A percentile compares a stretch with the other conserved stretches of the same genome.
These are phyloP conservation scores for Luperina nickerlii DNA, from an alignment of 2,888 invertebrate genomes.

Conservation along the genomic window DNA sequence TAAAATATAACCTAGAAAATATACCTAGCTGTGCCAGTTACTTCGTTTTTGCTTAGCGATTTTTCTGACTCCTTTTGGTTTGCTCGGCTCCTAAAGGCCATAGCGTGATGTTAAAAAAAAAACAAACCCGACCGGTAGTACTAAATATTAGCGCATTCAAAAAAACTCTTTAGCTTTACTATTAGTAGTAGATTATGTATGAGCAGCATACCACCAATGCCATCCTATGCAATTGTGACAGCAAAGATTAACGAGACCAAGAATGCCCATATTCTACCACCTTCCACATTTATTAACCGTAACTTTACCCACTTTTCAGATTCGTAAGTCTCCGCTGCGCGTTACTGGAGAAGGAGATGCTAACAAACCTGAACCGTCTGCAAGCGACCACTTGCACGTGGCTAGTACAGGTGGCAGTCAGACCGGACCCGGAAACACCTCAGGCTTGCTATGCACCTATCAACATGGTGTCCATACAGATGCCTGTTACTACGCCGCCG, in stretches of 20 bases:
- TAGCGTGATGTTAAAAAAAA: neutral
- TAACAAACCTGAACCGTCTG: constrained; percentile 93
- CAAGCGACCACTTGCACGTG: constrained; percentile 95
- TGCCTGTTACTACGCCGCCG: constrained; percentile 92
- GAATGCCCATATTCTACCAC: neutral
- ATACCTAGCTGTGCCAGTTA: too few species aligned
- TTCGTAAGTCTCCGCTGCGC: constrained; percentile 94
- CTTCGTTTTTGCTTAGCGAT: neutral
- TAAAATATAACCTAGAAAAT: too few species aligned
- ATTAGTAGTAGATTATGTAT: neutral
- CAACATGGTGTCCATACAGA: constrained; percentile 87
- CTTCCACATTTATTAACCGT: neutral
- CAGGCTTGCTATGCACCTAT: constrained; percentile 91
- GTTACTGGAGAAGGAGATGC: constrained; percentile 93
- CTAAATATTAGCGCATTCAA: neutral
- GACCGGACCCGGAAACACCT: constrained; percentile 79
- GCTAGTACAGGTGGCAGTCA: constrained; percentile 95
- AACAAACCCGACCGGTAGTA: neutral
- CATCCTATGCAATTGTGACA: neutral
- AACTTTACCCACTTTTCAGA: constrained; percentile 77
- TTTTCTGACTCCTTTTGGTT: neutral
- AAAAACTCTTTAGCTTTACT: neutral
- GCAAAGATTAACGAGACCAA: neutral
- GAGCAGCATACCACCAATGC: neutral
- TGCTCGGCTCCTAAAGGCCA: neutral